Conservation (phyloP, 2,797 vertebrate species). For the Protonibea diacanthus region DNA sequence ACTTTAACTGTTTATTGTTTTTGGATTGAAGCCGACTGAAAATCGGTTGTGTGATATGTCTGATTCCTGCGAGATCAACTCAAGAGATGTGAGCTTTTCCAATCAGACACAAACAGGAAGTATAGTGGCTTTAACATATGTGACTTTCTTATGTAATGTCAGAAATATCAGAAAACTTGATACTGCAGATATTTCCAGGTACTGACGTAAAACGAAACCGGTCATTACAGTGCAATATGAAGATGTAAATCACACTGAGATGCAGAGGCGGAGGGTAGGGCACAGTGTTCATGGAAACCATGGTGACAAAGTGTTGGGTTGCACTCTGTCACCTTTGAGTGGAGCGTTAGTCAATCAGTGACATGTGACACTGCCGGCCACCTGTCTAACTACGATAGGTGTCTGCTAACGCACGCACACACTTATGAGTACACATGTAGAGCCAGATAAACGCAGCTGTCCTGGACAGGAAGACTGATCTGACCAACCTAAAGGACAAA, state of each 20-base stretch:
- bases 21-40: background rate
- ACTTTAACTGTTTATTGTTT: conserved; percentile 12
- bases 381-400: conserved; percentile 72
- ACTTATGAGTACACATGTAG: conserved; percentile 38
- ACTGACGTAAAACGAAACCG: conserved; percentile 50
- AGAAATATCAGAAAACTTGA: background rate
- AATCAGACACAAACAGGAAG: background rate
- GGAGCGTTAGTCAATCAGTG: conserved; percentile 77
- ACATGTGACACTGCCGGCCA: conserved; percentile 78
- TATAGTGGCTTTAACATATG: conserved; percentile 2
- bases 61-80: background rate
- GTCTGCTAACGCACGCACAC: conserved; percentile 55
- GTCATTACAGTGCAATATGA: conserved; percentile 58
- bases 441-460: conserved; percentile 63
- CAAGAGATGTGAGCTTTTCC: background rate
- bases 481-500: conserved; percentile 33
- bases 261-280: conserved; percentile 48
- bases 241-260: conserved; percentile 66
- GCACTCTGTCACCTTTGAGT: conserved; percentile 72
- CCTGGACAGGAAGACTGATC: conserved; percentile 28
- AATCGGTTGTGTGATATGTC: background rate
- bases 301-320: conserved; percentile 69
- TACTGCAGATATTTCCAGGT: conserved; percentile 43
- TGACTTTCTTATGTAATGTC: background rate
- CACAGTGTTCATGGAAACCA: conserved; percentile 60